Evolutionary conservation across 1,140 invertebrate species (phyloP), one percentile per base, ranked within the genome.

Genomic region (Drosophila tristis): DNA sequence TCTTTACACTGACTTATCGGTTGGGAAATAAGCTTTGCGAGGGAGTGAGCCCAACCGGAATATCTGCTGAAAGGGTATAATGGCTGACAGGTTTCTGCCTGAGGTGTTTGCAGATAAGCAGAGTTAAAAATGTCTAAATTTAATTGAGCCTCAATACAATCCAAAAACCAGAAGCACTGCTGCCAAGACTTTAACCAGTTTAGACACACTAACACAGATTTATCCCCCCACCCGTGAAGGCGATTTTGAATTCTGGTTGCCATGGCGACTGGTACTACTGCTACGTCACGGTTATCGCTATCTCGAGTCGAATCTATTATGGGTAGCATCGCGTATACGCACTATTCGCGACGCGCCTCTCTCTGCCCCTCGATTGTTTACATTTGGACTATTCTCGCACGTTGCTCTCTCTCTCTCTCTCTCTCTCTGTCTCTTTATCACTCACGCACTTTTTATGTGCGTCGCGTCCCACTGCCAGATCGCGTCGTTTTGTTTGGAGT

Each of bases 401-500:
- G 26, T 25, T 43, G 48, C 44, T 39, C 11, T 49, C 11, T 26
- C 42, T 25, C 48, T 66, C 25, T 66, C 25, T 44, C 50, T 50
- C 43, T 35, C 5, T n/a, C 5, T 39, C 11, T 13, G 35, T n/a
- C 23, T 35, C 15, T n/a, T 35, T 5, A 7, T 42, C 60, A 26
- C 58, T 54, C 77, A 86, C 80, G 74, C 81, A 76, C 66, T 64
- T 74, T 62, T 35, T n/a, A 9, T 35, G 26, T 44, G 56, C 44
- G 23, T 61, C 15, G 47, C 49, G n/a, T 31, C 73, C 60, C 67
- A 64, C 63, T 63, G 47, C 20, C 29, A 31, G 53, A 66, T 61
- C 59, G 35, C 73, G 45, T 76, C 67, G 55, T 39, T 86, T 72
- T 86, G 81, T 86, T 86, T 86, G 82, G 59, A 78, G 82, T 86